Conservation (phyloP, 2,888 invertebrate genomes). For the Alloplasta piceator region DNA sequence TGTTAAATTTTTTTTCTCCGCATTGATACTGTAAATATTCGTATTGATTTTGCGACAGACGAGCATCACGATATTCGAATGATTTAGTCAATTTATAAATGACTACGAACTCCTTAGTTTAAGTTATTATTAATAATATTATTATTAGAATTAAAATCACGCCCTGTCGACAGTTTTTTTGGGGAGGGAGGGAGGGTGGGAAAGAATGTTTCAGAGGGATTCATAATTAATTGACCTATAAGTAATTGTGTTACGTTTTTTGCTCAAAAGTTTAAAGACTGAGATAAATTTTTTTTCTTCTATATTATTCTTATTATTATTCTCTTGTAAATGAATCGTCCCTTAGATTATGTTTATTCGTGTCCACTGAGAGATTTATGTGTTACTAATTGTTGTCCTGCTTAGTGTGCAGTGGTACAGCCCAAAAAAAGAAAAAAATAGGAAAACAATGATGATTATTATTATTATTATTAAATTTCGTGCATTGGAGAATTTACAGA, state of each 20-base stretch:
- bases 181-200: too few relatives aligned
- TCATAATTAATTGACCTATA: constrained; percentile 64
- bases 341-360: constrained; percentile 49
- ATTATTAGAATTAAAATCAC: constrained; percentile 54
- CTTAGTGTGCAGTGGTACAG: constrained; percentile 37
- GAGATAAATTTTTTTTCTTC: constrained; percentile 57
- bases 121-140: constrained; percentile 49
- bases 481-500: constrained; percentile 32
- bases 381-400: constrained; percentile 43
- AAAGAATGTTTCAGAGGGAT: constrained; percentile 53
- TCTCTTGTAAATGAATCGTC: constrained; percentile 65
- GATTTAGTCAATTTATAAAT: constrained; percentile 65
- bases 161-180: constrained; percentile 54
- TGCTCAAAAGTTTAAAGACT: constrained; percentile 69
- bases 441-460: constrained; percentile 24
- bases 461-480: background rate
- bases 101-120: constrained; percentile 63
- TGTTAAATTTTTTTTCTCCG: constrained; percentile 17
- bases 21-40: constrained; percentile 48
- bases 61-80: constrained; percentile 47
- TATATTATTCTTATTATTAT: constrained; percentile 41
- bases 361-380: constrained; percentile 56
- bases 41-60: constrained; percentile 44
- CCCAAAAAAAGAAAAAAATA: background rate
- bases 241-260: constrained; percentile 61